Conservation (phyloP, 2,888 invertebrate species). For the Drosophila mulleri region DNA sequence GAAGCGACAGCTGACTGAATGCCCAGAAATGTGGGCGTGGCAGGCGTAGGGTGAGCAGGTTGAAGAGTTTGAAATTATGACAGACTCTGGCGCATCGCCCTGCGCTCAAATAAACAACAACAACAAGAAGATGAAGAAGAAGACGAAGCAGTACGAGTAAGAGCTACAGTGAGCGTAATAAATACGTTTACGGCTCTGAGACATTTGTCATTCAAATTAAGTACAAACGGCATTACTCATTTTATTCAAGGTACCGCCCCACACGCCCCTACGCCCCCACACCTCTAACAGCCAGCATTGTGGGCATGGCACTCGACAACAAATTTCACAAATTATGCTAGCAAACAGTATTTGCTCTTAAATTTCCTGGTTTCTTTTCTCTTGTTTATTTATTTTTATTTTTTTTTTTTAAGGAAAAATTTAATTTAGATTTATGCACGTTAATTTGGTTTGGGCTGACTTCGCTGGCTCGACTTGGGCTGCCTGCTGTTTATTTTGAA, state of each 20-base stretch:
- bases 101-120: conserved; percentile 2
- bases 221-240: conserved; percentile 74
- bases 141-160: not conserved
- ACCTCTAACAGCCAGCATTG: not conserved
- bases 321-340: conserved; percentile 33
- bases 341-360: conserved; percentile 11
- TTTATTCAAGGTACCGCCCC: conserved; percentile 16
- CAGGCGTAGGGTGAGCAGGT: not conserved
- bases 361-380: conserved; percentile 8
- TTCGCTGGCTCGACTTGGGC: conserved; percentile 1
- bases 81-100: conserved; percentile 11
- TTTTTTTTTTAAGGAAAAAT: conserved; percentile 9
- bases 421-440: conserved; percentile 57
- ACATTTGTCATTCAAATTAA: conserved; percentile 77
- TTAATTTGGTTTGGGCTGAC: conserved; percentile 28
- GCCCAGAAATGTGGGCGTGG: conserved; percentile 18
- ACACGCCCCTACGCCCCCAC: not conserved
- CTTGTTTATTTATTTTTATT: not conserved
- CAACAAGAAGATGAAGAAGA: not conserved
- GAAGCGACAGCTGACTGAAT: conserved; percentile 45
- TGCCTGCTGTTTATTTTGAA: conserved; percentile 39
- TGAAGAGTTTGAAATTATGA: conserved; percentile 1
- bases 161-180: conserved; percentile 53
- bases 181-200: conserved; percentile 65
- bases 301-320: conserved; percentile 19